Percentiles rank a stretch among this genome's conserved stretches.
Conservation (phyloP, 2,113 vertebrate species). For the Ophthalmotilapia sp. region DNA sequence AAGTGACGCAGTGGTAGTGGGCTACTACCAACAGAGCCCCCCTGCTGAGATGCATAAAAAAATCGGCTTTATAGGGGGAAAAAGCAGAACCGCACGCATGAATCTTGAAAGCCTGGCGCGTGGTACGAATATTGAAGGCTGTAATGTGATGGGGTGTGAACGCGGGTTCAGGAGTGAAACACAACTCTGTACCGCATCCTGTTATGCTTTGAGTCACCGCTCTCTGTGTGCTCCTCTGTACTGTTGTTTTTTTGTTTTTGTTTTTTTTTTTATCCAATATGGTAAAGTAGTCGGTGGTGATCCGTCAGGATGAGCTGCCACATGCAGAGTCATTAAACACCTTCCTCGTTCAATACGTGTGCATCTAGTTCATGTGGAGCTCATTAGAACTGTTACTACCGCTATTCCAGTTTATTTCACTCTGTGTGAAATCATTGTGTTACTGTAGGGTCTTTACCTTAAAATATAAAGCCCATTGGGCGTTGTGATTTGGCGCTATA, state of each 20-base stretch:
- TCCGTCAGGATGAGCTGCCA: slow-evolving; percentile 66
- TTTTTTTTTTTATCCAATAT: not conserved
- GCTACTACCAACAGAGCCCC: not conserved
- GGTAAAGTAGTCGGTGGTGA: slow-evolving; percentile 21
- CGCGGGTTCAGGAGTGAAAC: slow-evolving; percentile 58
- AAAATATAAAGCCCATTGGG: not conserved
- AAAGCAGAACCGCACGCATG: not conserved
- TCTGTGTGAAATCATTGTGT: not conserved
- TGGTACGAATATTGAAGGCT: not conserved
- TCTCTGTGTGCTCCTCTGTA: not conserved
- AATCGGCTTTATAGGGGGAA: not conserved
- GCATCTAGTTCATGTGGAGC: not conserved
- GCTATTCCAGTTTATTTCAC: not conserved
- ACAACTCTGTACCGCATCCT: slow-evolving; percentile 68
- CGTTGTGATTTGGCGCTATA: not conserved
- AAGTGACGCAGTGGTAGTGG: slow-evolving; percentile 12
- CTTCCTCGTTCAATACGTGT: not conserved
- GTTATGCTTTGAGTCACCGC: slow-evolving; percentile 63
- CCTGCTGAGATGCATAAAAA: not conserved
- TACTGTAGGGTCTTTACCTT: not conserved
- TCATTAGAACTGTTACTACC: not conserved
- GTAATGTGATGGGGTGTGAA: slow-evolving; percentile 48
- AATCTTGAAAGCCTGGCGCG: not conserved
- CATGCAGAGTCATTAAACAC: slow-evolving; percentile 47
- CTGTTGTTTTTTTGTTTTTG: slow-evolving; percentile 11